Percentiles rank a stretch among this genome's conserved stretches.
These are phyloP conservation scores for Aricia agestis DNA, from an alignment of 1,140 invertebrate genomes.

Conservation along the genomic window DNA sequence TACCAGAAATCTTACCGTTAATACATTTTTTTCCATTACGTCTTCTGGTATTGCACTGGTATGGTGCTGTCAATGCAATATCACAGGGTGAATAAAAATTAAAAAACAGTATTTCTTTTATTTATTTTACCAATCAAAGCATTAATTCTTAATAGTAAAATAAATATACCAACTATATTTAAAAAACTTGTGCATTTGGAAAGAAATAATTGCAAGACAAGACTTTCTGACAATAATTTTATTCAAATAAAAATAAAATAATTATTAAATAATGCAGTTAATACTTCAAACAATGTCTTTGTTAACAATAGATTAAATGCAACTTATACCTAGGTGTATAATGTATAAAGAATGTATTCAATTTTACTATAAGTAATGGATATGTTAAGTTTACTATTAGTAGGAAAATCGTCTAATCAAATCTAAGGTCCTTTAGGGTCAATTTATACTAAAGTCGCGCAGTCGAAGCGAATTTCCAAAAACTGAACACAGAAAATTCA, in stretches of 20 bases:
- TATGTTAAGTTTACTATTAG: neutral
- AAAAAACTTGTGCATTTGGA: neutral
- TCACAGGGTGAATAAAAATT: slow-evolving; percentile 60
- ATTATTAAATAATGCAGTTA: neutral
- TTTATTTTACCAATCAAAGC: slow-evolving; percentile 24
- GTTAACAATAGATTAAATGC: slow-evolving; percentile 10
- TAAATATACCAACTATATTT: too few relatives aligned
- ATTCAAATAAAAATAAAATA: neutral
- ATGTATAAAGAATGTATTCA: slow-evolving; percentile 1
- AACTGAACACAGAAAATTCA: too few relatives aligned
- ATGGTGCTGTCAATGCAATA: slow-evolving; percentile 43
- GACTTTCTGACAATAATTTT: neutral
- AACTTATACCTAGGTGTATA: neutral
- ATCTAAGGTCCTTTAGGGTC: neutral
- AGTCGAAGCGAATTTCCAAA: too few relatives aligned
- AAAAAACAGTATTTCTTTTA: slow-evolving; percentile 41
- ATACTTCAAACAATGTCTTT: slow-evolving; percentile 14
- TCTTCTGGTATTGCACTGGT: slow-evolving; percentile 51
- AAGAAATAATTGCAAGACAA: neutral
- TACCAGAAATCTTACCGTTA: slow-evolving; percentile 99
- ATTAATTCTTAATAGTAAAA: neutral
- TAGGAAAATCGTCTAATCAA: neutral
- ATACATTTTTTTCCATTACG: slow-evolving; percentile 45
- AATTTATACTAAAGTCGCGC: too few relatives aligned
- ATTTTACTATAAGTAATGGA: slow-evolving; percentile 2